These are phyloP conservation scores for Stylophora pistillata DNA, from an alignment of 64 coral and sea anemone species.

Conservation along the genomic window DNA sequence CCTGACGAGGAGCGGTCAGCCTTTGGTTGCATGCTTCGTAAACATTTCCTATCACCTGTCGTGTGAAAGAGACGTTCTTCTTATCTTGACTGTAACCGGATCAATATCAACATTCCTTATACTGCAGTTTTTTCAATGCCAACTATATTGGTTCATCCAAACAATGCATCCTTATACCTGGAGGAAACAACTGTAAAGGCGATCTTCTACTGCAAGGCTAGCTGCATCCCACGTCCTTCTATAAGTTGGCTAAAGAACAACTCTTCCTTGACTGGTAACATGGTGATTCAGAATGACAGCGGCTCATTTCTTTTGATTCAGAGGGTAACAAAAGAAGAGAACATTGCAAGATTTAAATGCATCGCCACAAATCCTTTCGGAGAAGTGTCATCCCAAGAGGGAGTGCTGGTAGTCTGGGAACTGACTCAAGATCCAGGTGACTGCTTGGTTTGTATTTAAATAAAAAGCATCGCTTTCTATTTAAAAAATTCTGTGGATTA, in stretches of 20 bases:
- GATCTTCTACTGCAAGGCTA: neutral
- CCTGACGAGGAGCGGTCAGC: no score
- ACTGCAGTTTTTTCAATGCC: neutral
- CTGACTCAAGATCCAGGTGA: neutral
- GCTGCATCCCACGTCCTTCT: neutral
- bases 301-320: neutral
- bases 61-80: no score
- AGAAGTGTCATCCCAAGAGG: neutral
- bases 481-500: no score
- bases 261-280: neutral
- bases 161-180: neutral
- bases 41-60: no score
- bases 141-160: neutral
- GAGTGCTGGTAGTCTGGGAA: neutral
- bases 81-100: neutral
- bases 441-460: neutral
- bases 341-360: neutral
- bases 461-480: no score
- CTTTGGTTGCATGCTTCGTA: no score
- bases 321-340: neutral
- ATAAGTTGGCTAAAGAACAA: conserved; percentile 14
- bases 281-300: neutral
- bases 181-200: neutral
- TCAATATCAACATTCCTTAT: neutral
- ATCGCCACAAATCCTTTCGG: neutral